These are phyloP conservation scores for Erebia ligea DNA, from an alignment of 2,888 invertebrate genomes.

Conservation along the genomic window DNA sequence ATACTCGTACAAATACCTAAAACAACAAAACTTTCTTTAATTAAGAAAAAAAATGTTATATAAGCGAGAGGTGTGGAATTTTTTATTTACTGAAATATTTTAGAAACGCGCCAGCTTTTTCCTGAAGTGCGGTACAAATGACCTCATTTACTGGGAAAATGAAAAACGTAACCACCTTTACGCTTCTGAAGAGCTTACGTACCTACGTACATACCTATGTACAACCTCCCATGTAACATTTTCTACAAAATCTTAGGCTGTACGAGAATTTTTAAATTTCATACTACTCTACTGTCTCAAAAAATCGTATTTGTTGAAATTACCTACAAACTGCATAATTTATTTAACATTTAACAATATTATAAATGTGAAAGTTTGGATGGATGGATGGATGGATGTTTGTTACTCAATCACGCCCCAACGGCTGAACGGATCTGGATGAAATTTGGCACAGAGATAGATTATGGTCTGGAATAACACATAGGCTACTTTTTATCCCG, in stretches of 20 bases:
- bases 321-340: too few species aligned
- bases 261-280: slow-evolving; percentile 3
- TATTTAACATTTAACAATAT: too few species aligned
- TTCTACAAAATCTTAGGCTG: slow-evolving; percentile 22
- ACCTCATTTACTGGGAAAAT: slow-evolving; percentile 35
- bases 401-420: too few species aligned
- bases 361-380: too few species aligned
- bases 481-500: too few species aligned
- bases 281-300: background rate
- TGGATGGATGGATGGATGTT: too few species aligned
- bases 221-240: slow-evolving; percentile 27
- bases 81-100: slow-evolving; percentile 27
- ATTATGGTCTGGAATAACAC: too few species aligned
- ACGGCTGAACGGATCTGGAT: too few species aligned
- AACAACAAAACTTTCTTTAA: slow-evolving; percentile 12
- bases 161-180: slow-evolving; percentile 30
- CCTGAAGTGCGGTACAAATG: slow-evolving; percentile 35
- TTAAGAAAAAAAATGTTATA: slow-evolving; percentile 10
- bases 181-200: slow-evolving; percentile 21
- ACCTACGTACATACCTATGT: slow-evolving; percentile 14
- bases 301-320: background rate
- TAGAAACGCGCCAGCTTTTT: slow-evolving; percentile 29
- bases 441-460: too few species aligned
- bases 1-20: background rate
- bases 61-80: slow-evolving; percentile 14